Percentiles rank a stretch among this genome's conserved stretches.
Conservation (phyloP, 2,113 vertebrate genomes). For the Chitala chitala region DNA sequence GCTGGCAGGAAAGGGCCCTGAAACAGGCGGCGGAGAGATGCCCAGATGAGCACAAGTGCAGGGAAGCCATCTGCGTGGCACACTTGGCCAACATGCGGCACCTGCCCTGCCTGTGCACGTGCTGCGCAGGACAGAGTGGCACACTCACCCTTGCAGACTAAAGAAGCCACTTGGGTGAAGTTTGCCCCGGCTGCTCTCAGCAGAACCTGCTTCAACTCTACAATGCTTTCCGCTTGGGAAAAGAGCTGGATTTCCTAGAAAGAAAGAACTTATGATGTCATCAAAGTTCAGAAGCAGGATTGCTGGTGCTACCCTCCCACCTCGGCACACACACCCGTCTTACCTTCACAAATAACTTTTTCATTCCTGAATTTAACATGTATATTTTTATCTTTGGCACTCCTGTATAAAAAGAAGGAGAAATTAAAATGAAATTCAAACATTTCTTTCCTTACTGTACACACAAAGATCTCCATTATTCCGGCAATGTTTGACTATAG, state of each 20-base stretch:
- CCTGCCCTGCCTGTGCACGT: neutral
- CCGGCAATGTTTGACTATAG: too few relatives aligned
- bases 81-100: neutral
- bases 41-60: too few relatives aligned
- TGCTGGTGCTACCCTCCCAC: neutral
- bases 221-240: conserved; percentile 61
- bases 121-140: neutral
- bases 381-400: conserved; percentile 76
- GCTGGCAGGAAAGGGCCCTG: conserved; percentile 60
- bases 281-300: conserved; percentile 21
- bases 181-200: conserved; percentile 74
- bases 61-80: neutral
- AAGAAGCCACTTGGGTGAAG: conserved; percentile 80
- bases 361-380: conserved; percentile 83
- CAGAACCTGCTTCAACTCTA: conserved; percentile 73
- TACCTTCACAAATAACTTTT: conserved; percentile 84
- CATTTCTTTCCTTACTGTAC: neutral
- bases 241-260: conserved; percentile 73
- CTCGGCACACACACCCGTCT: conserved; percentile 23
- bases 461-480: neutral
- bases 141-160: conserved; percentile 76
- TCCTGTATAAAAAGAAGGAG: conserved; percentile 61
- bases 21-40: neutral
- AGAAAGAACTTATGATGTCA: neutral
- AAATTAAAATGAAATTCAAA: neutral